phyloP scores from a whole-genome alignment of 2,113 vertebrate species.

The Sapajus apella region DNA sequence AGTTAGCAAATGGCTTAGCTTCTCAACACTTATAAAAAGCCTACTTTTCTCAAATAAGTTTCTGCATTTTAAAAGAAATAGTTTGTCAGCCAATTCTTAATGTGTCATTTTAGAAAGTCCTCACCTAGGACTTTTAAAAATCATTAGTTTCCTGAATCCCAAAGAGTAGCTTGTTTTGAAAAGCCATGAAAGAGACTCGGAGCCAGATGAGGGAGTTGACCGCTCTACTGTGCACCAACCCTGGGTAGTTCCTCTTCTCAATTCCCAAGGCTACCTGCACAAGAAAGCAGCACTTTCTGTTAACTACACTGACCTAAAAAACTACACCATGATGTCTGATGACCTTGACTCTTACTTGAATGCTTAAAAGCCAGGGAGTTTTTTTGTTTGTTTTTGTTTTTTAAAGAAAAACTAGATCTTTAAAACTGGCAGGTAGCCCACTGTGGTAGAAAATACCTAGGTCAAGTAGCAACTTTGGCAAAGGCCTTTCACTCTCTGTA shows the following conservation, averaged over 20 bases:
- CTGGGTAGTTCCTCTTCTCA: background rate
- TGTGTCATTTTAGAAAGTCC: background rate
- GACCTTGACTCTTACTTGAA: background rate
- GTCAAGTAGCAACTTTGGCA: constrained; percentile 24
- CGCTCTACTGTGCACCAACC: background rate
- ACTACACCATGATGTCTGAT: background rate
- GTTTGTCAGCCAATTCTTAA: background rate
- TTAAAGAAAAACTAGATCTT: background rate
- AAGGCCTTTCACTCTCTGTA: background rate
- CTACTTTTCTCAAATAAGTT: background rate
- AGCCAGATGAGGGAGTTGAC: background rate
- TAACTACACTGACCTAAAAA: background rate
- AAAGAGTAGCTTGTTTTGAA: background rate
- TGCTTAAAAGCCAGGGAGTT: background rate
- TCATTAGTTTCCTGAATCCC: background rate
- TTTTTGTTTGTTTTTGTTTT: background rate
- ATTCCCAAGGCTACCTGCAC: constrained; percentile 20
- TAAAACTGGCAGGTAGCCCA: background rate
- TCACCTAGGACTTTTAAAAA: background rate
- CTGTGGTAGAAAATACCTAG: background rate
- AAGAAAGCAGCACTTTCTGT: background rate
- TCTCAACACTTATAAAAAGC: background rate
- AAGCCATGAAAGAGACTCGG: background rate
- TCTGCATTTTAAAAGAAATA: background rate
- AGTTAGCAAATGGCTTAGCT: background rate